phyloP scores from a whole-genome alignment of 2,888 invertebrate genomes.

The Drosophila suboccidentalis region DNA sequence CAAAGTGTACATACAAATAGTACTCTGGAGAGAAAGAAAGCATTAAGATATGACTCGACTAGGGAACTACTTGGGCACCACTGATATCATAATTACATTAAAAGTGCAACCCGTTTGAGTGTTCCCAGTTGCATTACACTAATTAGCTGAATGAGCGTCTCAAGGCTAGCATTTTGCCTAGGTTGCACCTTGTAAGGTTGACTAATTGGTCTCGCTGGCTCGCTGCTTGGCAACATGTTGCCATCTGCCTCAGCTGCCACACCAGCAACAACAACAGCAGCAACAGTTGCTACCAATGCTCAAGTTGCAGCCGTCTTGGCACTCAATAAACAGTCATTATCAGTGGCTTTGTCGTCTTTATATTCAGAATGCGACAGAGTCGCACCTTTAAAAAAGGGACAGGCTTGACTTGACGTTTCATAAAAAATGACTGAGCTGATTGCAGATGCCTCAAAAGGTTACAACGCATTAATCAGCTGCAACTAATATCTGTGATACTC shows the following conservation, averaged over 20 bases:
- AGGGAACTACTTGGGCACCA: neutral
- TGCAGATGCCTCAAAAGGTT: constrained; percentile 40
- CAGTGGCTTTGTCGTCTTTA: constrained; percentile 48
- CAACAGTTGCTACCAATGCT: constrained; percentile 26
- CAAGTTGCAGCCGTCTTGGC: constrained; percentile 56
- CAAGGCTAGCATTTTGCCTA: constrained; percentile 51
- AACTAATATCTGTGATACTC: constrained; percentile 60
- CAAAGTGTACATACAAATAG: constrained; percentile 7
- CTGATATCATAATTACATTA: constrained; percentile 50
- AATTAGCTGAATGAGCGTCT: constrained; percentile 47
- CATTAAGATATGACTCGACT: constrained; percentile 1
- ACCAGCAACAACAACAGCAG: constrained; percentile 25
- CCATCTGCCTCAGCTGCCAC: constrained; percentile 27
- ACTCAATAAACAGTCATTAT: constrained; percentile 71
- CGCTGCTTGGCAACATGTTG: constrained; percentile 63
- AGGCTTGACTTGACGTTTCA: constrained; percentile 16
- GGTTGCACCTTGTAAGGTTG: constrained; percentile 60
- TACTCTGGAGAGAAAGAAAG: neutral
- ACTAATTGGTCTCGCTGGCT: constrained; percentile 57
- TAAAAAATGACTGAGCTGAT: constrained; percentile 38
- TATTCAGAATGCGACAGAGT: constrained; percentile 31
- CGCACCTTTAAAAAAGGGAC: constrained; percentile 57
- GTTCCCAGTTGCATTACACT: constrained; percentile 26
- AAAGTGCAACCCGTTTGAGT: constrained; percentile 30
- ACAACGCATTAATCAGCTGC: constrained; percentile 74